These are phyloP conservation scores for Sclerodermus sp. DNA, from an alignment of 2,888 invertebrate species.

Conservation along the genomic window DNA sequence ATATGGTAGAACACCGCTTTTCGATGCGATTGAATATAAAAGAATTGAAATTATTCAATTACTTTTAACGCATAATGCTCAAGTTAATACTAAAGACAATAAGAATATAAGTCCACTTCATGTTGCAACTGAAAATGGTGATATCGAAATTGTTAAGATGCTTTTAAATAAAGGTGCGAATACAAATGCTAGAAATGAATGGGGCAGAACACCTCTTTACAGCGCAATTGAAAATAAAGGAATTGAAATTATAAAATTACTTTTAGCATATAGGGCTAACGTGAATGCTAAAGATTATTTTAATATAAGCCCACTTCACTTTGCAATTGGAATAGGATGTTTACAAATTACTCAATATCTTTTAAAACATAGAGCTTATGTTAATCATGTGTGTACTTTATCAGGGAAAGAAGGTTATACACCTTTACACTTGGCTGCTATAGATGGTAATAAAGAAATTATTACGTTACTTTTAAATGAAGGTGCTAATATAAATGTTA, in stretches of 20 bases:
- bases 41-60: conserved; percentile 1
- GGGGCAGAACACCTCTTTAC: too few species aligned
- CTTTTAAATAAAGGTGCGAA: too few species aligned
- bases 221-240: too few species aligned
- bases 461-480: conserved; percentile 9
- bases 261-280: too few species aligned
- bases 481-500: too few species aligned
- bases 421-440: conserved; percentile 8
- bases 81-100: conserved; percentile 2
- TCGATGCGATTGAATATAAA: conserved; percentile 2
- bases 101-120: conserved; percentile 8
- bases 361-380: conserved; percentile 5
- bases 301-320: too few species aligned
- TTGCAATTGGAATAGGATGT: too few species aligned
- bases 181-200: too few species aligned
- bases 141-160: too few species aligned
- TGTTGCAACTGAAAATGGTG: conserved; percentile 3
- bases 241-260: too few species aligned
- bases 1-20: conserved; percentile 6
- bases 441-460: background rate
- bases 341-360: conserved; percentile 4
- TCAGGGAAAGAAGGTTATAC: background rate
- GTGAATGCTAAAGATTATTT: too few species aligned
- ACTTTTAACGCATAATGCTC: conserved; percentile 3
- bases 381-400: background rate